These are phyloP conservation scores for Octodonta nipae DNA, from an alignment of 2,888 invertebrate genomes.

Conservation along the genomic window DNA sequence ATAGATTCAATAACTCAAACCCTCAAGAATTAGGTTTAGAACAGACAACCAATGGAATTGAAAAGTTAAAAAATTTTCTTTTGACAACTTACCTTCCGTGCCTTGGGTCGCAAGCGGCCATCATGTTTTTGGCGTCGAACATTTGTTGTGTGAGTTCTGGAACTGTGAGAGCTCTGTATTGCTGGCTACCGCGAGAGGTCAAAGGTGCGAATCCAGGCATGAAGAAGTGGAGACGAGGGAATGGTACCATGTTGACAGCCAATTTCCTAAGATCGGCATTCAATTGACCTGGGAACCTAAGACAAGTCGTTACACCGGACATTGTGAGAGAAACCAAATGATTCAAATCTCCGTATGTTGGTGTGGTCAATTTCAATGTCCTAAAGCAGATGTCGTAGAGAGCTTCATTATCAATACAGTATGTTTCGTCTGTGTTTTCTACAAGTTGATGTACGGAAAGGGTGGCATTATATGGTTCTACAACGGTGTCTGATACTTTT, in stretches of 20 bases:
- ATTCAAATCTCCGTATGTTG: slow-evolving; percentile 81
- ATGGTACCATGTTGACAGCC: slow-evolving; percentile 94
- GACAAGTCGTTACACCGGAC: slow-evolving; percentile 76
- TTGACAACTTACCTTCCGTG: too few species aligned
- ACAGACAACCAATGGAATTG: too few species aligned
- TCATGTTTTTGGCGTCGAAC: slow-evolving; percentile 67
- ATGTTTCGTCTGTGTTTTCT: slow-evolving; percentile 81
- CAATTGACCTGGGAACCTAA: slow-evolving; percentile 82
- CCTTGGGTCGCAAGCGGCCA: slow-evolving; percentile 62
- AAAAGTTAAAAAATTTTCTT: too few species aligned
- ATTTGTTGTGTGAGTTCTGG: slow-evolving; percentile 67
- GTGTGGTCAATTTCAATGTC: slow-evolving; percentile 72
- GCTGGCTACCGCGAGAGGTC: slow-evolving; percentile 75
- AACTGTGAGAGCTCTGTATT: slow-evolving; percentile 55
- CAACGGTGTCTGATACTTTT: slow-evolving; percentile 60
- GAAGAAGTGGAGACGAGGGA: slow-evolving; percentile 90
- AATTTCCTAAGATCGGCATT: slow-evolving; percentile 85
- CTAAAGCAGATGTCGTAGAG: slow-evolving; percentile 78
- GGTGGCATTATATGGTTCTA: slow-evolving; percentile 80
- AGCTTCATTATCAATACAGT: slow-evolving; percentile 72
- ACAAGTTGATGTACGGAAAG: slow-evolving; percentile 75
- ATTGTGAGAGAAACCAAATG: slow-evolving; percentile 73
- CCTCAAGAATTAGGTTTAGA: too few species aligned
- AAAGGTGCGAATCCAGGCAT: slow-evolving; percentile 93
- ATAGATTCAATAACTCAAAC: too few species aligned